Evolutionary conservation across 92 coral and sea anemone species (phyloP).

Genomic region (Desmophyllum pertusum): DNA sequence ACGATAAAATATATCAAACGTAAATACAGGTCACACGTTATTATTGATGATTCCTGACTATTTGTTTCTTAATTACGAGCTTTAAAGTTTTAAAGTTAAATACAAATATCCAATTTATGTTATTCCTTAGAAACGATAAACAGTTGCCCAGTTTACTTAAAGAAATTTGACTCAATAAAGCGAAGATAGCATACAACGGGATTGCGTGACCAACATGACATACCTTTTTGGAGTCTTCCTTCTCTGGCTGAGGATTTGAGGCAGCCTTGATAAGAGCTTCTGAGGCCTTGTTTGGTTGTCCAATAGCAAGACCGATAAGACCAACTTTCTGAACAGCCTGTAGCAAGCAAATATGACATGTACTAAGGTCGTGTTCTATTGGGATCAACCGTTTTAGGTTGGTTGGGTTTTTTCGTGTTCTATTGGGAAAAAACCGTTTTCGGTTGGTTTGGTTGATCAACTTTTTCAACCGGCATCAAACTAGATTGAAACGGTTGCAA

Average conservation of each 20-base stretch:
- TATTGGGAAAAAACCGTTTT: no score
- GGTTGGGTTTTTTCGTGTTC: no score
- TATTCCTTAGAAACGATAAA: no score
- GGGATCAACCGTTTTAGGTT: no score
- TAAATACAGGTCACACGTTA: background rate
- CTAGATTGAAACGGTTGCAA: no score
- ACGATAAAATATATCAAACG: background rate
- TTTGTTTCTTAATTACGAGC: background rate
- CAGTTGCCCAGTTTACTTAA: no score
- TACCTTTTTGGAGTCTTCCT: conserved; percentile 50
- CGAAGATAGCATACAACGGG: background rate
- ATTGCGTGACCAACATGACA: background rate
- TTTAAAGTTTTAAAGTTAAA: background rate
- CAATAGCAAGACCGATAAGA: conserved; percentile 90
- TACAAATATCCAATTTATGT: background rate
- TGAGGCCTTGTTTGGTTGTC: conserved; percentile 89
- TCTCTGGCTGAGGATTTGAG: conserved; percentile 4
- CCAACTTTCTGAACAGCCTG: conserved; percentile 95
- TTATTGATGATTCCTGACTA: no score
- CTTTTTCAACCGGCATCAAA: no score
- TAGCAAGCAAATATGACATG: background rate
- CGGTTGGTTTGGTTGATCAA: no score
- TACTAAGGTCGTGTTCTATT: no score
- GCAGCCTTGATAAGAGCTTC: conserved; percentile 90
- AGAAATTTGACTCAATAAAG: background rate